Evolutionary conservation across 2,888 invertebrate genomes (phyloP).

Genomic region (Tinea semifulvella): DNA sequence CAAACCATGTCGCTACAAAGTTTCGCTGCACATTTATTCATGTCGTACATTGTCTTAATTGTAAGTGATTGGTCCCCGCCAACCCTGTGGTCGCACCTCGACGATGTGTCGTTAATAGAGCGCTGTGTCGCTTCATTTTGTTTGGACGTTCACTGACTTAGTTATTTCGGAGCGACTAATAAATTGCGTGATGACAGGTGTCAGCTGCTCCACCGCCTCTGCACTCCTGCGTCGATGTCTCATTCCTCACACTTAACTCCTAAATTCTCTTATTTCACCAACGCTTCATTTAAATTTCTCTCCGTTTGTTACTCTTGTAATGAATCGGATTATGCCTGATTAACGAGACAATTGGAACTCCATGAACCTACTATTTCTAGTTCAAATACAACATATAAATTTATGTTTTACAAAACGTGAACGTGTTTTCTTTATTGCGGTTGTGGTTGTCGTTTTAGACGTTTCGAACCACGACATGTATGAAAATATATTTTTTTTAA

Average conservation of each 20-base stretch:
- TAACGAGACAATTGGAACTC: slow-evolving; percentile 9
- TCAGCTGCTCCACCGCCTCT: slow-evolving; percentile 66
- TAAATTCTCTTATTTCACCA: slow-evolving; percentile 66
- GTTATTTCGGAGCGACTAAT: slow-evolving; percentile 65
- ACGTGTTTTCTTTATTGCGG: slow-evolving; percentile 5
- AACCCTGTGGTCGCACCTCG: slow-evolving; percentile 29
- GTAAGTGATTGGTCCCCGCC: slow-evolving; percentile 12
- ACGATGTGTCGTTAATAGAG: slow-evolving; percentile 60
- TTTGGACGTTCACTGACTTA: slow-evolving; percentile 60
- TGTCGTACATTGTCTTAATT: slow-evolving; percentile 11
- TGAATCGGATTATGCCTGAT: slow-evolving; percentile 9
- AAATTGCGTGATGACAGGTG: slow-evolving; percentile 67
- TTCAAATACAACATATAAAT: background rate
- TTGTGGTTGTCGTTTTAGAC: too few relatives aligned
- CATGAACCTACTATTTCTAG: background rate
- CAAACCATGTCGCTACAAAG: background rate
- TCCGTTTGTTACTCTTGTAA: slow-evolving; percentile 34
- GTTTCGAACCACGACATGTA: too few relatives aligned
- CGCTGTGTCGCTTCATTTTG: slow-evolving; percentile 60
- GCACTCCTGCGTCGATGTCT: slow-evolving; percentile 67
- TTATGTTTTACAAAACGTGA: background rate
- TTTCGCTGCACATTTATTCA: slow-evolving; percentile 1
- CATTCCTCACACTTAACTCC: slow-evolving; percentile 64
- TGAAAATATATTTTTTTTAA: too few relatives aligned
- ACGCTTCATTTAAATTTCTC: slow-evolving; percentile 62